Evolutionary conservation across 2,797 vertebrate genomes (phyloP), one percentile per base, ranked within the genome.

Genomic region (Rhynchotus rufescens): DNA sequence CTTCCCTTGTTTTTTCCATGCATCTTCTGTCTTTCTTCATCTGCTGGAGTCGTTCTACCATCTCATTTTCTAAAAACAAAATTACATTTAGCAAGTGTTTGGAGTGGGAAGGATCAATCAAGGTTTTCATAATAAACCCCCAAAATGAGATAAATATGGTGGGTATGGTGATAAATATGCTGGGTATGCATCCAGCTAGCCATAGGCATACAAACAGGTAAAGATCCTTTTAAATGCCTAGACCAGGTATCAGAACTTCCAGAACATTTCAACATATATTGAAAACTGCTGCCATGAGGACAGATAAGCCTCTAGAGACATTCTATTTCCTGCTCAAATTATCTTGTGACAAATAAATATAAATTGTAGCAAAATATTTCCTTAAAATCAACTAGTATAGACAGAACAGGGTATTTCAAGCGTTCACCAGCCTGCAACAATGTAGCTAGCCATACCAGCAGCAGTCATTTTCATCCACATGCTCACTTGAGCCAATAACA

Each of bases 1-100:
- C 98, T 92, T 99, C 98, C 93, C 98, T 98, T 20, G 73, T 98
- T 97, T 97, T 98, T 96, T 99, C 98, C 86, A 99, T 96, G 54
- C 97, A 96, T 82, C 95, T 98, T 95, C 98, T 98, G 93, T 99
- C 98, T 92, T 97, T 97, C 95, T 97, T 98, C 72, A 97, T 96
- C 94, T 98, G 93, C 89, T 98, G 98, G 84, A 99, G 95, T 92
- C 99, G 98, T 89, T 98, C 96, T 7, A 96, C 96, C 47, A 98
- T 92, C 54, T 98, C 97, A 73, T 98, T 97, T 95, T 96, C 99
- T 99, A 94, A 86, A 93, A 28, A 96, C 89, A 92, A 16, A 96
- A 77, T 51, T 71, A 85, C 12, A 92, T 34, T 96, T 81, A 96
- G 71, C 67, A 86, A 93, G 81, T n/a, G 57, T 66, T 47, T 78